Conservation (phyloP, 92 coral and sea anemone species). For the Virgularia gustaviana region DNA sequence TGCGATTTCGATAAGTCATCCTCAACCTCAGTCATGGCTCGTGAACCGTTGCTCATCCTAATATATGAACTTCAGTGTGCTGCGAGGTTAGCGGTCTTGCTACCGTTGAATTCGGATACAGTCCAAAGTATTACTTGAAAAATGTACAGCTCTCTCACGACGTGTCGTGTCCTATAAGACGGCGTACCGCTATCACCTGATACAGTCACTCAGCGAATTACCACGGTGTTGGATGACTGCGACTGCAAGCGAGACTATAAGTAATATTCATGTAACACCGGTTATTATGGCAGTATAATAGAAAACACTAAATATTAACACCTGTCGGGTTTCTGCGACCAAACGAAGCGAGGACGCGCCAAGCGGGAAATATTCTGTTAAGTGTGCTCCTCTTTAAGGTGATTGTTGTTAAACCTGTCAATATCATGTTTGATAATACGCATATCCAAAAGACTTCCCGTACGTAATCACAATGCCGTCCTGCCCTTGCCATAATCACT, state of each 20-base stretch:
- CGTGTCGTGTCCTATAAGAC: background rate
- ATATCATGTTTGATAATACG: too few species aligned
- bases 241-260: background rate
- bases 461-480: background rate
- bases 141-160: too few species aligned
- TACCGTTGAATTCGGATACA: too few species aligned
- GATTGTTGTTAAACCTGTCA: background rate
- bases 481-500: background rate
- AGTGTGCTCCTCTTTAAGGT: background rate
- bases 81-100: too few species aligned
- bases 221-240: background rate
- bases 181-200: background rate
- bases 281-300: background rate
- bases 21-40: background rate
- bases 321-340: constrained; percentile 3
- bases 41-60: background rate
- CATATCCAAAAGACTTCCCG: too few species aligned
- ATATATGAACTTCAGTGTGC: too few species aligned
- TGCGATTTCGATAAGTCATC: background rate
- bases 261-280: background rate
- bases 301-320: background rate
- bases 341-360: too few species aligned
- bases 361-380: too few species aligned
- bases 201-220: background rate
- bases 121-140: too few species aligned